Evolutionary conservation across 1,140 invertebrate species (phyloP).

Genomic region (Drosophila simulans): DNA sequence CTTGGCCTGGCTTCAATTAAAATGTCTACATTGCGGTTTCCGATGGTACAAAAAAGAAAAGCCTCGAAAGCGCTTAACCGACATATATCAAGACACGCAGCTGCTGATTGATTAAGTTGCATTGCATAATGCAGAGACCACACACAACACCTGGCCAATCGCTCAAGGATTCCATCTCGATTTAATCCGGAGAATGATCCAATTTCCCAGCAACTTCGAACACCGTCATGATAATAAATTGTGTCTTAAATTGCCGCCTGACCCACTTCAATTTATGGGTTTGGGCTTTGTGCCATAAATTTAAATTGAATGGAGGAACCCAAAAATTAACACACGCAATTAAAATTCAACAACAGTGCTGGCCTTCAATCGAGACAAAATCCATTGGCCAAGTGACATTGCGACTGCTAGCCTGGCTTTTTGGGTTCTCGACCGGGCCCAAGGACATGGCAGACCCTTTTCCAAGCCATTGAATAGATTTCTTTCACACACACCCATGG

Average conservation of each 20-base stretch:
- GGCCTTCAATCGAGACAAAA: conserved; percentile 45
- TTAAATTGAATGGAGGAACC: conserved; percentile 52
- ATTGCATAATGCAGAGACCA: conserved; percentile 61
- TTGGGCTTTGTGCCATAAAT: conserved; percentile 60
- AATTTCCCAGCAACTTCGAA: conserved; percentile 8
- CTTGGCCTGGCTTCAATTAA: conserved; percentile 70
- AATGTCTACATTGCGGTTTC: conserved; percentile 71
- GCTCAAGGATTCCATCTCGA: conserved; percentile 16
- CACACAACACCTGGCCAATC: conserved; percentile 64
- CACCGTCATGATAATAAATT: conserved; percentile 62
- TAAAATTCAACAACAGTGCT: conserved; percentile 65
- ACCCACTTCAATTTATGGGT: conserved; percentile 64
- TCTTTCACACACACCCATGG: conserved; percentile 15
- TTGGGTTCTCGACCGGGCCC: not conserved
- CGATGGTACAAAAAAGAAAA: conserved; percentile 12
- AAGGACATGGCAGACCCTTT: conserved; percentile 64
- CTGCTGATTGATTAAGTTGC: conserved; percentile 73
- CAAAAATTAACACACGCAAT: conserved; percentile 78
- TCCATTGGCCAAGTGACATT: conserved; percentile 47
- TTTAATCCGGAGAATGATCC: conserved; percentile 17
- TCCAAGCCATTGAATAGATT: conserved; percentile 76
- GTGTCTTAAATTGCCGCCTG: conserved; percentile 43
- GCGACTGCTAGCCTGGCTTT: conserved; percentile 16
- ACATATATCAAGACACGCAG: conserved; percentile 31
- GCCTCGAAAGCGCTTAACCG: conserved; percentile 13